Percentiles rank a stretch among this genome's conserved stretches.
These are phyloP conservation scores for Sylvilagus floridanus DNA, from an alignment of 2,797 vertebrate species.

Conservation along the genomic window DNA sequence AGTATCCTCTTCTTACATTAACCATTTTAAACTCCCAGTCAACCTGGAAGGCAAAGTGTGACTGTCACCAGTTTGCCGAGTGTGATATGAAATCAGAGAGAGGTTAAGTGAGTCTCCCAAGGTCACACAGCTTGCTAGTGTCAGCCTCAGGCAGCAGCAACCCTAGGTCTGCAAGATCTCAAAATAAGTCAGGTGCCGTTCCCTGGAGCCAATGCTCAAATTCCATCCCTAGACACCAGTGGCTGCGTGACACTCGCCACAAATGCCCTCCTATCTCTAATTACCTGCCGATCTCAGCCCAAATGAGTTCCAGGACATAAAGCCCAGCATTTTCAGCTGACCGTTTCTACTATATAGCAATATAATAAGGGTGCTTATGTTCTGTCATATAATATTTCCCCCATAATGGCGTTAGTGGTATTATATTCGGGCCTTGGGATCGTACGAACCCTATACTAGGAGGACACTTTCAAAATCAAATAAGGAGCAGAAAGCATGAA, in stretches of 20 bases:
- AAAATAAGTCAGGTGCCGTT: conserved; percentile 46
- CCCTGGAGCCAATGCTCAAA: conserved; percentile 25
- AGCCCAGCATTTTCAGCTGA: conserved; percentile 38
- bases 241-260: neutral
- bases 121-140: neutral
- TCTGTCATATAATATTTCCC: neutral
- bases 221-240: conserved; percentile 5
- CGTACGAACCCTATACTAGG: neutral
- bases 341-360: neutral
- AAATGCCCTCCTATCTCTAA: neutral
- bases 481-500: neutral
- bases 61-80: neutral
- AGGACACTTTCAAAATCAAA: conserved; percentile 56
- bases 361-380: neutral
- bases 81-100: neutral
- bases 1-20: neutral
- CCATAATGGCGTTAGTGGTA: neutral
- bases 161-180: neutral
- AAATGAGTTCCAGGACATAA: conserved; percentile 46
- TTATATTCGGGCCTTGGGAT: neutral
- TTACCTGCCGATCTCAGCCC: conserved; percentile 24
- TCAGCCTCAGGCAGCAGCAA: neutral
- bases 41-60: neutral
- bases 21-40: conserved; percentile 1
- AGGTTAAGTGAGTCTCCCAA: neutral